Evolutionary conservation across 64 coral and sea anemone genomes (phyloP), one percentile per base, ranked within the genome.

Genomic region (Porites australiensis): DNA sequence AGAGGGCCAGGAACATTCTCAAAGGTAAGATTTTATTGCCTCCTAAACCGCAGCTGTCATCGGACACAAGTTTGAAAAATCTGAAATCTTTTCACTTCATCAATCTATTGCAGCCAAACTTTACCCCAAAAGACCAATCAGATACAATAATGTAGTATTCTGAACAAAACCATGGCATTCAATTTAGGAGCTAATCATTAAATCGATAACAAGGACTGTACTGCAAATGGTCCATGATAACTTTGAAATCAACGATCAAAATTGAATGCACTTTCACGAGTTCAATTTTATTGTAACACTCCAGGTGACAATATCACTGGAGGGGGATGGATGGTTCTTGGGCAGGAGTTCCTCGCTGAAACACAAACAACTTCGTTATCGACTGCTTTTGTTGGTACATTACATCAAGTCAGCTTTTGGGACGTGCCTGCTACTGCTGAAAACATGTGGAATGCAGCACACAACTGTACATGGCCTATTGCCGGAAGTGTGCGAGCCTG

Each of bases 401-500:
- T 93, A 14, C 91, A 93, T 55, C 86, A 87, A 47, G 83, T 93
- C 46, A 87, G 79, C 54, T 48, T 93, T 47, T 93, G 91, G 91
- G 52, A 79, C 52, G 77, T 79, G 7, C 58, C 64, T 72, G 83
- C 74, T 61, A 88, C 20, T 20, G 10, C 46, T 9, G 57, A 77
- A 8, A 60, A 88, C 13, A 81, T 93, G 91, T 93, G 91, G 91
- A 93, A 93, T 27, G 84, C 77, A 8, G 91, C 91, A 10, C 91
- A 93, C 14, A 88, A 80, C 48, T 93, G 91, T 37, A 61, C 22
- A 3, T 87, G 84, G 84, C 83, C 91, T 2, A 66, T 93, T 43
- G 49, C 62, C 11, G 91, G 91, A 23, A 72, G 74, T 55, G 49
- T 87, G 6, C 20, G 82, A 50, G 66, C 91, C 18, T 93, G 91